Base-by-base conservation (phyloP, 1,140 invertebrate genomes). In the Microvelia longipes region DNA sequence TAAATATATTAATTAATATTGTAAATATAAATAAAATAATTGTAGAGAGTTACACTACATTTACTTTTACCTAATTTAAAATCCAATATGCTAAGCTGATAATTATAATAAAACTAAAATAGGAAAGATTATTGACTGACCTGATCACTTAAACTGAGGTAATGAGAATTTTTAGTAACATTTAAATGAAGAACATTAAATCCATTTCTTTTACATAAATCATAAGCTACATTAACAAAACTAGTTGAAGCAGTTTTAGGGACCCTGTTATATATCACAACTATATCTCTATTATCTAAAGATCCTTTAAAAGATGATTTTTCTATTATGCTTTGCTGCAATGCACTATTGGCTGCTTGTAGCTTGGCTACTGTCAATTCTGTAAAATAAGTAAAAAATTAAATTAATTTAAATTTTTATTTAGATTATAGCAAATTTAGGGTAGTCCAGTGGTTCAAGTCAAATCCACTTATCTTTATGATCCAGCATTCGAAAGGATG, bases 211-310 rank as follows among this genome's bases (percentile, higher is more conserved):
- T 90, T 89, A 79, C 94, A 98, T 25, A 98, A 81, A 82, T 98
- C 96, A 80, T 99, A 99, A 1, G 92, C 94, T 69, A 99, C 87
- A 74, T 96, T 96, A 68, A 98, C 93, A 78, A 99, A 95, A 79
- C 94, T 98, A 1, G 97, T 99, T 2, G 96, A 98, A 2, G 91
- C 97, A n/a, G 96, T 98, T 82, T 99, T 99, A 24, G 97, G 97
- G 35, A 98, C 94, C 77, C 96, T 85, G 80, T 98, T 98, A 79
- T 97, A 98, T 73, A 98, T 91, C 50, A 98, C 85, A 29, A 97
- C 84, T 67, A 88, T 75, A 76, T 90, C 83, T 73, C 89, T 85
- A 68, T 72, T 66, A 28, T 28, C n/a, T 29, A 28, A 11, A 15
- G 28, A 14, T 62, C 69, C 5, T 69, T 35, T 63, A 62, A 1